A percentile compares a stretch with the other conserved stretches of the same genome.
These are phyloP conservation scores for Camponotus fellah DNA, from an alignment of 2,888 invertebrate species.

Conservation along the genomic window DNA sequence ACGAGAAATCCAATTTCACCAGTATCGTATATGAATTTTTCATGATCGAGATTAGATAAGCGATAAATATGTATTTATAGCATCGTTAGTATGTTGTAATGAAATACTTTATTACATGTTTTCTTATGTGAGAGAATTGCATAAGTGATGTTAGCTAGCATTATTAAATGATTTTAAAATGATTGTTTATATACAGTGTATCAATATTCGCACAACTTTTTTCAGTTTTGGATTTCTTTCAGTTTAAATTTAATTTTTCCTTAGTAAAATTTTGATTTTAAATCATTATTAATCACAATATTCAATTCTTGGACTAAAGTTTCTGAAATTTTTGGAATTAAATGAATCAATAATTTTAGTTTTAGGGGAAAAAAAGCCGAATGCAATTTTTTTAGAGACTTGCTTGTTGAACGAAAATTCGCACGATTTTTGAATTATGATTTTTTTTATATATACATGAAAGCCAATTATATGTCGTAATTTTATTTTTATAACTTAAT, in stretches of 20 bases:
- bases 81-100: constrained; percentile 24
- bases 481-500: constrained; percentile 1
- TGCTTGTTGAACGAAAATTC: neutral
- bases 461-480: neutral
- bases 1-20: constrained; percentile 41
- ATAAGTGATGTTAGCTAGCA: neutral
- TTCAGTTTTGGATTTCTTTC: neutral
- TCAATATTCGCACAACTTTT: neutral
- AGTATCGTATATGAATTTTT: constrained; percentile 21
- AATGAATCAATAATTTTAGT: neutral
- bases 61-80: constrained; percentile 20
- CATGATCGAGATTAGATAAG: constrained; percentile 13
- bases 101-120: constrained; percentile 10
- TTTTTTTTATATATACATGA: neutral
- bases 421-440: constrained; percentile 8
- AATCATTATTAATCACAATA: neutral
- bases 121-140: neutral
- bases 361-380: neutral
- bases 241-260: neutral
- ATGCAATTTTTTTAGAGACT: neutral
- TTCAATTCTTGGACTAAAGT: neutral
- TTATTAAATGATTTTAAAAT: neutral
- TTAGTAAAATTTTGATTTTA: neutral
- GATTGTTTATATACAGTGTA: neutral
- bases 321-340: neutral